phyloP scores from a whole-genome alignment of 2,797 vertebrate species.

The Myotis findleyi region DNA sequence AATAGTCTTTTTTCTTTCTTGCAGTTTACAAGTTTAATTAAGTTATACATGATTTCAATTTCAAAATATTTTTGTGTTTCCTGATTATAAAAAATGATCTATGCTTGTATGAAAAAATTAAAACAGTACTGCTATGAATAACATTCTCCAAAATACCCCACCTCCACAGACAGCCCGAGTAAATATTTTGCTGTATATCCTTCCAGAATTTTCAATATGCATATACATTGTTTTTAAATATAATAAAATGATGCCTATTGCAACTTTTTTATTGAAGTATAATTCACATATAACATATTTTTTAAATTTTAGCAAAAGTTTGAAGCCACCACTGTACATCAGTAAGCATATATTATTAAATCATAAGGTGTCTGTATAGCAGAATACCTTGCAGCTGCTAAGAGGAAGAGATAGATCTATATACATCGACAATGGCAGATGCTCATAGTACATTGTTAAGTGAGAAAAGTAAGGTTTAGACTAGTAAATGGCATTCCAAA shows the following conservation, averaged over 20 bases:
- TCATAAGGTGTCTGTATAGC: not conserved
- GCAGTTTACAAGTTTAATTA: not conserved
- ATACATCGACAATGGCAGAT: not conserved
- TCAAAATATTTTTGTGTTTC: not conserved
- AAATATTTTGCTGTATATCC: not conserved
- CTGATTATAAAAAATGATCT: slow-evolving; percentile 35
- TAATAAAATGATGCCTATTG: not conserved
- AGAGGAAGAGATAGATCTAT: not conserved
- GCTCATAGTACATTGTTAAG: not conserved
- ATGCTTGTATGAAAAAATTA: not conserved
- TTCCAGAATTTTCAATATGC: slow-evolving; percentile 22
- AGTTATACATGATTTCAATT: not conserved
- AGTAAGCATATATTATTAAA: not conserved
- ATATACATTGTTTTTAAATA: not conserved
- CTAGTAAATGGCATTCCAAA: not conserved
- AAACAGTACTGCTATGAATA: not conserved
- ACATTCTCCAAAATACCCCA: not conserved
- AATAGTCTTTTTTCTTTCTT: not conserved
- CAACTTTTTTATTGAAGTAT: not conserved
- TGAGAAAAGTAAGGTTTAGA: not conserved
- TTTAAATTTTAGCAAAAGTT: not conserved
- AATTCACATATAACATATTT: not conserved
- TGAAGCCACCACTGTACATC: not conserved
- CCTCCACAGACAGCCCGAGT: not conserved
- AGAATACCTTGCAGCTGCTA: not conserved